phyloP scores from a whole-genome alignment of 2,113 vertebrate species.

The Ariopsis seemanni region DNA sequence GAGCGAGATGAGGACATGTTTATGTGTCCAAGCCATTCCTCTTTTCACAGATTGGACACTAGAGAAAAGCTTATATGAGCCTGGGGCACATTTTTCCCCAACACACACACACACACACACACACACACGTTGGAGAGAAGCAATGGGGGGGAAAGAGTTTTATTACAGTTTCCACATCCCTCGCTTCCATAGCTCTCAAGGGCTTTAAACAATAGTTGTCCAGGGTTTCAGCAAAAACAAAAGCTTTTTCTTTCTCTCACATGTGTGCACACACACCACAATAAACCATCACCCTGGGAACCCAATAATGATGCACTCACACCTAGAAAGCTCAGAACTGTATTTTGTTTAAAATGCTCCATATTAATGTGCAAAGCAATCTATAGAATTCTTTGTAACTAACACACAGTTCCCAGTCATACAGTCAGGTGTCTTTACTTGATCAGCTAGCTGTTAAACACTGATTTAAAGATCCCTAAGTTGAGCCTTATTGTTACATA shows the following conservation, averaged over 20 bases:
- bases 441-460: not conserved
- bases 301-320: not conserved
- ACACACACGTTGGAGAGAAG: conserved; percentile 15
- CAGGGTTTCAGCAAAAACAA: conserved; percentile 12
- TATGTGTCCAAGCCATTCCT: conserved; percentile 56
- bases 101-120: conserved; percentile 32
- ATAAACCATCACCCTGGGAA: conserved; percentile 25
- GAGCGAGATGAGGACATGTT: conserved; percentile 64
- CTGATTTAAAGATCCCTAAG: not conserved
- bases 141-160: conserved; percentile 37
- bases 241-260: conserved; percentile 3
- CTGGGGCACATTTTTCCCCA: conserved; percentile 47
- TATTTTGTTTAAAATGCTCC: not conserved
- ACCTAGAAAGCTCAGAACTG: not conserved
- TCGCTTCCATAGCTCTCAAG: conserved; percentile 18
- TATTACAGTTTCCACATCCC: conserved; percentile 51
- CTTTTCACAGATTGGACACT: conserved; percentile 65
- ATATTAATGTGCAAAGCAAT: not conserved
- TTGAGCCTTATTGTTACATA: not conserved
- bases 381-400: not conserved
- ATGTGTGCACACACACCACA: not conserved
- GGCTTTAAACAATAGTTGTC: conserved; percentile 36
- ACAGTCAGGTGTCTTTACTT: not conserved
- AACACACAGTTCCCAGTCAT: not conserved
- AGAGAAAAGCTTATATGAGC: conserved; percentile 58